Conservation (phyloP, 1,140 invertebrate species). For the Lepidurus apus region DNA sequence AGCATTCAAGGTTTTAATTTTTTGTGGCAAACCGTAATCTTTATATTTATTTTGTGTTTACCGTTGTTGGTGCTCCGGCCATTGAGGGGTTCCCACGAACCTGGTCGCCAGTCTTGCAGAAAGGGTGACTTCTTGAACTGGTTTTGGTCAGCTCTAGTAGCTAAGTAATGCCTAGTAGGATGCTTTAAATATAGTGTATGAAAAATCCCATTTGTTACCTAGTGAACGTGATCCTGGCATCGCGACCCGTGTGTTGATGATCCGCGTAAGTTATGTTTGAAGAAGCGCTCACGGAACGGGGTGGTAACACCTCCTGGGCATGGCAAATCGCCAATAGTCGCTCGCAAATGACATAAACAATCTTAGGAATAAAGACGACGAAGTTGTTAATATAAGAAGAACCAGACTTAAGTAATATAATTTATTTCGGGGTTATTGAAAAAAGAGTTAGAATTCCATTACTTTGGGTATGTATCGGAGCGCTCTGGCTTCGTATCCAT, state of each 20-base stretch:
- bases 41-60: not conserved
- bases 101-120: slow-evolving; percentile 5
- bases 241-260: slow-evolving; percentile 38
- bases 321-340: slow-evolving; percentile 62
- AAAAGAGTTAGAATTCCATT: slow-evolving; percentile 33
- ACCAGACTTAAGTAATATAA: slow-evolving; percentile 7
- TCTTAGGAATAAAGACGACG: slow-evolving; percentile 48
- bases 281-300: slow-evolving; percentile 36
- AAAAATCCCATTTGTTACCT: slow-evolving; percentile 31
- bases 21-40: too few relatives aligned
- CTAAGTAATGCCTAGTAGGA: not conserved
- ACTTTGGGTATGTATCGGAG: slow-evolving; percentile 76
- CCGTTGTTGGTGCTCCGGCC: not conserved
- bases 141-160: slow-evolving; percentile 22
- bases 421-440: slow-evolving; percentile 12
- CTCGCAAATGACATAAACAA: slow-evolving; percentile 69
- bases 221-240: slow-evolving; percentile 38
- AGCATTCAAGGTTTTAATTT: not conserved
- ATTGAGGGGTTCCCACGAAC: not conserved
- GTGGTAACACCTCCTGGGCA: slow-evolving; percentile 34
- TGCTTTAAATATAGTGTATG: too few relatives aligned
- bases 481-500: slow-evolving; percentile 71
- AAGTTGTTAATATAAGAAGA: not conserved
- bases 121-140: not conserved
- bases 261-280: slow-evolving; percentile 37